Percentiles rank a stretch among this genome's conserved stretches.
Conservation (phyloP, 2,113 vertebrate genomes). For the Tachuris rubrigastra region DNA sequence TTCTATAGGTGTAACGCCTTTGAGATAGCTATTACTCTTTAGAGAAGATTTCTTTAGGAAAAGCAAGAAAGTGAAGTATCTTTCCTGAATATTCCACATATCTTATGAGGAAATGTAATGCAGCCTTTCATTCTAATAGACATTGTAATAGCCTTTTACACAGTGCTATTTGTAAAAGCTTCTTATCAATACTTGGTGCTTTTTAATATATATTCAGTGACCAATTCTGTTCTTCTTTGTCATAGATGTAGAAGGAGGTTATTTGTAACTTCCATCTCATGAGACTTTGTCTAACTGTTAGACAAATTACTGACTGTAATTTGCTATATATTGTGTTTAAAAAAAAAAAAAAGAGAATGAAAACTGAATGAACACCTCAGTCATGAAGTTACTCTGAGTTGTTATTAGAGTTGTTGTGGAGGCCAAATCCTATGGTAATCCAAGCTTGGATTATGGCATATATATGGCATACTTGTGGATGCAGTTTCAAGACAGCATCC, state of each 20-base stretch:
- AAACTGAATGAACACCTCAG: neutral
- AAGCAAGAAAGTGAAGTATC: neutral
- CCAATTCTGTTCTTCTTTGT: conserved; percentile 9
- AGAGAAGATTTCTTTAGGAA: neutral
- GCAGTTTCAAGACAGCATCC: neutral
- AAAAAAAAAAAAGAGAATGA: conserved; percentile 39
- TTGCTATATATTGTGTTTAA: conserved; percentile 29
- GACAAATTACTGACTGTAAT: neutral
- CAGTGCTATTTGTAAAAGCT: neutral
- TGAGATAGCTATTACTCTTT: neutral
- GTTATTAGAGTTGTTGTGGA: neutral
- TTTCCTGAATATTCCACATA: neutral
- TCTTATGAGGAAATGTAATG: neutral
- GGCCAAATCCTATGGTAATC: neutral
- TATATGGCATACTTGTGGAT: neutral
- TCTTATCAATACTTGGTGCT: neutral
- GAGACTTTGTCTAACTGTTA: neutral
- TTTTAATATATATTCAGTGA: neutral
- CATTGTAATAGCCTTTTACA: neutral
- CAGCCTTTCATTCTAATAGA: neutral
- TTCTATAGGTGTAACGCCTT: neutral
- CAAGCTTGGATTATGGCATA: neutral
- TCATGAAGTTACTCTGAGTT: neutral
- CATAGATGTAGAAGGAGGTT: conserved; percentile 23
- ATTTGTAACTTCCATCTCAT: conserved; percentile 28